A percentile compares a stretch with the other conserved stretches of the same genome.
These are phyloP conservation scores for Ctenomys sociabilis DNA, from an alignment of 2,113 vertebrate genomes.

Conservation along the genomic window DNA sequence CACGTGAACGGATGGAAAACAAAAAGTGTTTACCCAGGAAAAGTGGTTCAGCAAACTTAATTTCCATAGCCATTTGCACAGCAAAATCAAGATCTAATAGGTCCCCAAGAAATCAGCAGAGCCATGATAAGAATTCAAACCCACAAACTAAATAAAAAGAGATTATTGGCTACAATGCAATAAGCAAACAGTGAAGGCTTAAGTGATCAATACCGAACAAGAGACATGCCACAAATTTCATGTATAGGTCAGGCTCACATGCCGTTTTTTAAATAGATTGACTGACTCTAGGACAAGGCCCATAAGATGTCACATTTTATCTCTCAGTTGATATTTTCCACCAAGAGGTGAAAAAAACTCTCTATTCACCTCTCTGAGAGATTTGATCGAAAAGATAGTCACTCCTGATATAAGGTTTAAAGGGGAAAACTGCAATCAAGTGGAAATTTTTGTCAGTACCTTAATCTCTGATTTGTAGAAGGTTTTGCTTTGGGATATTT, in stretches of 20 bases:
- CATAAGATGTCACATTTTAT: conserved; percentile 88
- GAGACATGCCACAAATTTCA: conserved; percentile 84
- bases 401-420: conserved; percentile 85
- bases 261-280: conserved; percentile 84
- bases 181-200: conserved; percentile 86
- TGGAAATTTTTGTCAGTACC: conserved; percentile 88
- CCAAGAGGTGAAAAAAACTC: conserved; percentile 74
- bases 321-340: conserved; percentile 87
- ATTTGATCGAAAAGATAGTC: conserved; percentile 87
- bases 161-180: conserved; percentile 86
- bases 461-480: conserved; percentile 91
- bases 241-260: conserved; percentile 85
- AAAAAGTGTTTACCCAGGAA: conserved; percentile 82
- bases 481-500: conserved; percentile 90
- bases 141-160: conserved; percentile 88
- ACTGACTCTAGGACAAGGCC: conserved; percentile 83
- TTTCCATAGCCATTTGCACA: conserved; percentile 86
- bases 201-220: conserved; percentile 87
- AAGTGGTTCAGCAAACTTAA: conserved; percentile 83
- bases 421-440: conserved; percentile 87
- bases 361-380: conserved; percentile 80
- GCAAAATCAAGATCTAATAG: conserved; percentile 86
- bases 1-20: conserved; percentile 85
- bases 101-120: conserved; percentile 88
- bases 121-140: conserved; percentile 88